Base-by-base conservation (phyloP, 37 sponge, comb jelly and placozoan genomes). In the Mnemiopsis leidyi region DNA sequence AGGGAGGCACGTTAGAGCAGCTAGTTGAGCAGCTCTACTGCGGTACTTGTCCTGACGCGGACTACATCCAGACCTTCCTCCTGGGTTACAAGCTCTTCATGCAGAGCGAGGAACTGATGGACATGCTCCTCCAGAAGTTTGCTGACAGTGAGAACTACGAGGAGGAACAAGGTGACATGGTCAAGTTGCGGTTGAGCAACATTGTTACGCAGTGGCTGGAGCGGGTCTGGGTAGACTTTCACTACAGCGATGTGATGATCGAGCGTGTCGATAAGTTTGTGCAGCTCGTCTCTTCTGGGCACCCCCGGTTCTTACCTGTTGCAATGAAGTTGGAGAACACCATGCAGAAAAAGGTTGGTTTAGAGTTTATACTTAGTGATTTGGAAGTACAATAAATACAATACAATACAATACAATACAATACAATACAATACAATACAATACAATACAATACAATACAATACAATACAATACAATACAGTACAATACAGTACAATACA, bases 51-150 rank as follows among this genome's bases (percentile, higher is more conserved):
- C 90, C 90, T 1, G 90, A 85, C 30, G 90, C 90, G 0, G 90
- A 85, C 90, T 85, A 85, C 48, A 85, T 85, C 9, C 90, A 85
- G 26, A 85, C 90, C 20, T 85, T 85, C 90, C 90, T 85, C n/a
- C 48, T 85, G 29, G 90, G 90, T 16, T 85, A 85, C 61, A 85
- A 85, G 48, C 40, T 85, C 30, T 85, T 85, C 90, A 85, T 85
- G 90, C 90, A 85, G 61, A 35, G 38, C 0, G 90, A 85, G 61
- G 90, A 85, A 61, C 61, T 85, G 0, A 38, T 85, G 61, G 61
- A 40, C 29, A 85, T 85, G 90, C 36, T 85, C 13, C 40, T 85
- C 35, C 40, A 85, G 61, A 85, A 85, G 90, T 85, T 85, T 26
- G 61, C 24, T 25, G 90, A 85, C 24, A 28, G 48, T 38, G 90